phyloP scores from a whole-genome alignment of 2,113 vertebrate genomes.

The Gobio gobio region DNA sequence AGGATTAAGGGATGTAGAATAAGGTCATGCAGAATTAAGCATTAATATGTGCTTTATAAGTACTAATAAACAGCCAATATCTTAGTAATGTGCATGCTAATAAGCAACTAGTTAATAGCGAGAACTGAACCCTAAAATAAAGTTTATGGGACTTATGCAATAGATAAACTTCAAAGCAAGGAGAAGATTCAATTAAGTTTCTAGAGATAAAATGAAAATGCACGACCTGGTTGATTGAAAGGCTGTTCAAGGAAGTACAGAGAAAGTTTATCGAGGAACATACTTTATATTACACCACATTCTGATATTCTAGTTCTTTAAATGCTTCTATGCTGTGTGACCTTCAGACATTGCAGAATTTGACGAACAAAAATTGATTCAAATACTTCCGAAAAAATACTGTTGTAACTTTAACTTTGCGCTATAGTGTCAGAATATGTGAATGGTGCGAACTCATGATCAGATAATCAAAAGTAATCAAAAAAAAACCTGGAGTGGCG shows the following conservation, averaged over 20 bases:
- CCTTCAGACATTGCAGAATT: not conserved
- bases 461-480: not conserved
- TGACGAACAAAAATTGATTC: not conserved
- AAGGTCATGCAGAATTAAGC: too few relatives aligned
- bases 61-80: too few relatives aligned
- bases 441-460: not conserved
- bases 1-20: too few relatives aligned
- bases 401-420: not conserved
- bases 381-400: not conserved
- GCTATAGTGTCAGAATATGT: not conserved
- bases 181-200: not conserved
- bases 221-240: not conserved
- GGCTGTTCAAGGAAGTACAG: not conserved
- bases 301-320: not conserved
- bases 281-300: not conserved
- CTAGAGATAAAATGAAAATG: not conserved
- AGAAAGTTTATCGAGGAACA: not conserved
- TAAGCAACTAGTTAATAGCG: too few relatives aligned
- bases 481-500: not conserved
- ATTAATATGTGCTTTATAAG: too few relatives aligned
- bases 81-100: too few relatives aligned
- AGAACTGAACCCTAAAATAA: too few relatives aligned
- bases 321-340: not conserved
- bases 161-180: not conserved
- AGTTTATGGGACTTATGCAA: not conserved